These are phyloP conservation scores for Enteromius afrohamiltoni DNA, from an alignment of 2,797 vertebrate species.

Conservation along the genomic window DNA sequence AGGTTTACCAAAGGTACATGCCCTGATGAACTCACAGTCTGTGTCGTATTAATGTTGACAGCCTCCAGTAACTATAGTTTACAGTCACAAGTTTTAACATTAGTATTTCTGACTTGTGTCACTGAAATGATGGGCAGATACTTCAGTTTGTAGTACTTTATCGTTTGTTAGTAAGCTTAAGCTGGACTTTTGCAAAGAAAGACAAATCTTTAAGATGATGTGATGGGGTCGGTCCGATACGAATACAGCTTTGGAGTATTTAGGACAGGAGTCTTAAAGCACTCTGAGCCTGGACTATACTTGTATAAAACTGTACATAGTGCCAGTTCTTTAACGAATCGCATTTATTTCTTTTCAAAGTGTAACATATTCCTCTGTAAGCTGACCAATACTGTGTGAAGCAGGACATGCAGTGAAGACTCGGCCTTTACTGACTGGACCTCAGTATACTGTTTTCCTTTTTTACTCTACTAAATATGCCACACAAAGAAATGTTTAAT, in stretches of 20 bases:
- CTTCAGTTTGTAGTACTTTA: conserved; percentile 7
- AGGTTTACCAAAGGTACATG: conserved; percentile 65
- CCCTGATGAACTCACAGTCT: conserved; percentile 42
- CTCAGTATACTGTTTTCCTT: conserved; percentile 13
- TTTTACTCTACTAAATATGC: conserved; percentile 38
- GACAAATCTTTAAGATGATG: not conserved
- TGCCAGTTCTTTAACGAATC: not conserved
- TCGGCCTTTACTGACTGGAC: conserved; percentile 1
- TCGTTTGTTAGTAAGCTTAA: conserved; percentile 77
- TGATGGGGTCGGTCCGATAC: conserved; percentile 29
- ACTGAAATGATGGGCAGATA: conserved; percentile 40
- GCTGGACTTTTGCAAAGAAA: conserved; percentile 89
- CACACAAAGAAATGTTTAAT: conserved; percentile 42
- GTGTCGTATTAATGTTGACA: conserved; percentile 43
- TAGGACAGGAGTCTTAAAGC: conserved; percentile 61
- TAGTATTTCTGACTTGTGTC: not conserved
- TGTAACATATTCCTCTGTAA: conserved; percentile 40
- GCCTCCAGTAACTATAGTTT: conserved; percentile 27
- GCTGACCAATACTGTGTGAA: conserved; percentile 35
- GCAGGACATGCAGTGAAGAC: conserved; percentile 10
- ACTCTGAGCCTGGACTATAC: conserved; percentile 66
- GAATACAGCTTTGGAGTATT: conserved; percentile 29
- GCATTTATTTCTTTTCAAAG: conserved; percentile 12
- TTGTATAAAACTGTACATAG: conserved; percentile 67
- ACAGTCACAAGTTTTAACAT: conserved; percentile 22